Base-by-base conservation (phyloP, 2,797 vertebrate genomes). In the Eospalax fontanierii region DNA sequence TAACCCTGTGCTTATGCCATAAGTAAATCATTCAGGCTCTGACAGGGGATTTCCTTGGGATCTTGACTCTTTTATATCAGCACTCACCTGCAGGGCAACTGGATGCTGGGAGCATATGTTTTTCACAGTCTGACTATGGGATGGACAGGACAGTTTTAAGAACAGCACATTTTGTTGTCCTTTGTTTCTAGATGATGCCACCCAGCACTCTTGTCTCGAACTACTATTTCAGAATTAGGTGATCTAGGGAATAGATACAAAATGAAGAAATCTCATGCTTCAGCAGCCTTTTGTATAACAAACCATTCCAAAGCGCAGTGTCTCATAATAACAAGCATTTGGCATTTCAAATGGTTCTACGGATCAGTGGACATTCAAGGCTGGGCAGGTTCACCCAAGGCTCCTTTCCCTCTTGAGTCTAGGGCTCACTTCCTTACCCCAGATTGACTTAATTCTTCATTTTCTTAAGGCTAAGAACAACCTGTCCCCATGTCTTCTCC, bases 131-230 rank as follows among this genome's bases (percentile, higher is more conserved):
- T 78, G 79, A 65, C 26, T 28, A 57, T 43, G 18, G 46, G 30
- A 46, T 14, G 33, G 11, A 35, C 15, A 61, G 28, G 76, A 83
- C 12, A 50, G 33, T 61, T 59, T n/a, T 87, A 24, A 19, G 22
- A 26, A 35, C 59, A 73, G 24, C 46, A 76, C 89, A 18, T 57
- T 81, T 76, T 70, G 5, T 73, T 95, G 66, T 66, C 33, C 61
- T 90, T 73, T 35, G 28, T 92, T 90, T 93, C 76, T 88, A 81
- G 46, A 59, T 94, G 82, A 85, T 4, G 30, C 86, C 50, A 90
- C 61, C 28, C 46, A 24, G 33, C 3, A 82, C 30, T 57, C 76
- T 68, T 38, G 4, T 82, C 74, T 90, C 80, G 71, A 26, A 10
- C 38, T 71, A 21, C 74, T 90, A 66, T 40, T 84, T 88, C 89